A percentile compares a stretch with the other conserved stretches of the same genome.
phyloP scores from a whole-genome alignment of 1,140 invertebrate genomes.

The Diabrotica undecimpunctata region DNA sequence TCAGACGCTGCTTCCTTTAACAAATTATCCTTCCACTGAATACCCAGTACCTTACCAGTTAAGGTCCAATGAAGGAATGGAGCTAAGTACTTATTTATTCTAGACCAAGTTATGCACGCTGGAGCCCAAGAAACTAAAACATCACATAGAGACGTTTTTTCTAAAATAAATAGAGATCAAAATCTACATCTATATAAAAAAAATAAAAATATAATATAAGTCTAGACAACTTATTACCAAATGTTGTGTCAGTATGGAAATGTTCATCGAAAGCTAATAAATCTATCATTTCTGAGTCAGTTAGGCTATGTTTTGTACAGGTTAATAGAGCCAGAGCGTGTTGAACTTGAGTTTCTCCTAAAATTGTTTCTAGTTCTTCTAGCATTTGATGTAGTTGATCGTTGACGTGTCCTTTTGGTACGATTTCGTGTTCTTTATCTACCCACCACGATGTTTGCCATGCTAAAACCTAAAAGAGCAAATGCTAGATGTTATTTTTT shows the following conservation, averaged over 20 bases:
- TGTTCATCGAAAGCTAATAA: conserved; percentile 66
- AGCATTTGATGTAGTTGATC: conserved; percentile 61
- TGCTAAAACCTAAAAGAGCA: conserved; percentile 53
- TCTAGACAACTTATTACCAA: conserved; percentile 49
- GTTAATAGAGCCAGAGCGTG: conserved; percentile 64
- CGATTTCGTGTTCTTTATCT: conserved; percentile 49
- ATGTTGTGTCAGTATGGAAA: conserved; percentile 63
- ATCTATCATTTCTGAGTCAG: conserved; percentile 71
- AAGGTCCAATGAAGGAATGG: conserved; percentile 63
- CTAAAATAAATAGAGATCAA: no score
- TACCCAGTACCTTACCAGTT: conserved; percentile 56
- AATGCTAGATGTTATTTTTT: not conserved
- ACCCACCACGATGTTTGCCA: conserved; percentile 64
- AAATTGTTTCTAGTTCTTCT: conserved; percentile 61
- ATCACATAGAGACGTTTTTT: no score
- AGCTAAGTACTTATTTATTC: conserved; percentile 59
- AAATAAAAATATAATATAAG: no score
- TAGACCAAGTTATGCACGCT: conserved; percentile 65
- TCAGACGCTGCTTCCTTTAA: conserved; percentile 38
- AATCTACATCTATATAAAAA: no score
- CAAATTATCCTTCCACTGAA: conserved; percentile 61
- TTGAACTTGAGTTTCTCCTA: conserved; percentile 58
- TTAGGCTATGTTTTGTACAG: conserved; percentile 66
- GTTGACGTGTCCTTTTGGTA: conserved; percentile 53
- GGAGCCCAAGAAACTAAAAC: conserved; percentile 59